Evolutionary conservation across 2,797 vertebrate species (phyloP).

Genomic region (Channa striata): DNA sequence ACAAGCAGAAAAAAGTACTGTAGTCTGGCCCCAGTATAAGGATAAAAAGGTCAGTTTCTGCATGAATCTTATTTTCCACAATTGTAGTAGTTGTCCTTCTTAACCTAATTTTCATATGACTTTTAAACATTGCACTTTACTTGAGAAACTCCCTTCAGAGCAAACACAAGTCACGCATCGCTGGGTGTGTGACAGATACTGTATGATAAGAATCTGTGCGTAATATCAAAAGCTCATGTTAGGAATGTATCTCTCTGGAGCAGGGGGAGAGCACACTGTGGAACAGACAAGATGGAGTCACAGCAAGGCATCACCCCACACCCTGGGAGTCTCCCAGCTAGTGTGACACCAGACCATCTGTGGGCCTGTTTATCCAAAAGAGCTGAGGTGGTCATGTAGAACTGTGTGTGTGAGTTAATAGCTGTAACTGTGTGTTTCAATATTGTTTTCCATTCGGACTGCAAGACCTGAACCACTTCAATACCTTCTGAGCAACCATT

Average conservation of each 20-base stretch:
- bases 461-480: conserved; percentile 18
- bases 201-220: conserved; percentile 22
- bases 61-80: no score
- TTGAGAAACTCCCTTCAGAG: conserved; percentile 46
- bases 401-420: conserved; percentile 23
- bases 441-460: conserved; percentile 47
- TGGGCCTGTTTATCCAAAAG: conserved; percentile 71
- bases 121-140: neutral
- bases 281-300: conserved; percentile 75
- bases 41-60: no score
- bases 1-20: no score
- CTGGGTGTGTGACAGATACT: conserved; percentile 16
- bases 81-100: neutral
- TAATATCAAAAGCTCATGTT: conserved; percentile 31
- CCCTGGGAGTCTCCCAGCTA: conserved; percentile 73
- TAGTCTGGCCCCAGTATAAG: no score
- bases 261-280: conserved; percentile 37
- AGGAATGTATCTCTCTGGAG: conserved; percentile 48
- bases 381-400: conserved; percentile 60
- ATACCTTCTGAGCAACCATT: conserved; percentile 38
- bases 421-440: conserved; percentile 30
- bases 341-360: conserved; percentile 80
- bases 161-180: conserved; percentile 28
- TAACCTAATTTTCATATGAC: neutral
- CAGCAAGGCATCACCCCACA: conserved; percentile 72